phyloP scores from a whole-genome alignment of 2,797 vertebrate species.

The Telmatherina bonti region DNA sequence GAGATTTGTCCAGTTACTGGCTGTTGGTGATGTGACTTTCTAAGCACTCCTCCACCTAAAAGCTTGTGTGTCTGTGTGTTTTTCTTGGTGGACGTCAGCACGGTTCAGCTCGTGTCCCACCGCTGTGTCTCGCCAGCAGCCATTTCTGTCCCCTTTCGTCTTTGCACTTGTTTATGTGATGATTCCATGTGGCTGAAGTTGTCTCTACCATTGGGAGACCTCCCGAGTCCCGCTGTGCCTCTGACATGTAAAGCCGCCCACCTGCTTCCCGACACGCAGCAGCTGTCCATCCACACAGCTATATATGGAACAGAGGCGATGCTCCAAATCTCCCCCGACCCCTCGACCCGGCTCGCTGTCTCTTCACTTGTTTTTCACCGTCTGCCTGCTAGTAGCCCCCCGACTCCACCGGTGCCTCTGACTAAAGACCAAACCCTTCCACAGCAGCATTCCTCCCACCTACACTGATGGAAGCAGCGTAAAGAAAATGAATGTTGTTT shows the following conservation, averaged over 20 bases:
- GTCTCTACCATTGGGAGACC: constrained; percentile 9
- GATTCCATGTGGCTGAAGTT: constrained; percentile 12
- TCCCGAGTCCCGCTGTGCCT: constrained; percentile 29
- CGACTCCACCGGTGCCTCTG: neutral
- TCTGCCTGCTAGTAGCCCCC: constrained; percentile 4
- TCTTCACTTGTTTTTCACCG: constrained; percentile 15
- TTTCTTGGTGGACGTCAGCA: too few relatives aligned
- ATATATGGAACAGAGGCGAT: constrained; percentile 52
- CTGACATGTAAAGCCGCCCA: constrained; percentile 31
- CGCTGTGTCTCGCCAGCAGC: constrained; percentile 9
- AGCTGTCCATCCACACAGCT: constrained; percentile 57
- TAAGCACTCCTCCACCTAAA: neutral
- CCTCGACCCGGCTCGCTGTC: constrained; percentile 30
- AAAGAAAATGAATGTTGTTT: too few relatives aligned
- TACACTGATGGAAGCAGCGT: too few relatives aligned
- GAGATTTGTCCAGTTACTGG: too few relatives aligned
- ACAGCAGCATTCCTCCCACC: too few relatives aligned
- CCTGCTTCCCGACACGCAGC: constrained; percentile 53
- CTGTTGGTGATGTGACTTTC: too few relatives aligned
- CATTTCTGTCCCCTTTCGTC: neutral
- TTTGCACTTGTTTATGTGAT: constrained; percentile 4
- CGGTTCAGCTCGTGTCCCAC: too few relatives aligned
- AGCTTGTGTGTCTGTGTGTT: too few relatives aligned
- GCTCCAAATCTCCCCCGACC: constrained; percentile 45
- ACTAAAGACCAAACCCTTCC: too few relatives aligned